These are phyloP conservation scores for Enteromius afrohamiltoni DNA, from an alignment of 2,797 vertebrate species.

Conservation along the genomic window DNA sequence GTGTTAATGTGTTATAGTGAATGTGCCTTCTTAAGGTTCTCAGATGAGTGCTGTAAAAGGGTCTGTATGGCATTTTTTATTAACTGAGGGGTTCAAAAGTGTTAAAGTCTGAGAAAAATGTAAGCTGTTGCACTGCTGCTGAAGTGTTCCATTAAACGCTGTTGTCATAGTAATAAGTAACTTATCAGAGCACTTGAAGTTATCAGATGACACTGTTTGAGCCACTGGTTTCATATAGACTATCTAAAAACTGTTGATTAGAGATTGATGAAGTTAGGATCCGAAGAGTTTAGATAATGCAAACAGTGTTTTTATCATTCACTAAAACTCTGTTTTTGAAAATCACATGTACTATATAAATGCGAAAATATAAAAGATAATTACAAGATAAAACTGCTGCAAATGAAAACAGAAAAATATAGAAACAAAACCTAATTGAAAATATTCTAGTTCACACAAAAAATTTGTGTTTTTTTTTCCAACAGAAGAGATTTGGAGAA, in stretches of 20 bases:
- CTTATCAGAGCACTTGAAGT: slow-evolving; percentile 31
- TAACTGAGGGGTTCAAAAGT: not conserved
- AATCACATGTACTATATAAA: not conserved
- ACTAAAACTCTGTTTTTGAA: not conserved
- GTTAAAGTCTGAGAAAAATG: not conserved
- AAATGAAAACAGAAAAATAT: not conserved
- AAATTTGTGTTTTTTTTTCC: not conserved
- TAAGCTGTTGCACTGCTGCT: slow-evolving; percentile 10
- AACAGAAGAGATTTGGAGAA: not conserved
- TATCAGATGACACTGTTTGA: slow-evolving; percentile 37
- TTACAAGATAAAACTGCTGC: not conserved
- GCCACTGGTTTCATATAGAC: not conserved
- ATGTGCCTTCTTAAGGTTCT: not conserved
- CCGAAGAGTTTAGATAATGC: not conserved
- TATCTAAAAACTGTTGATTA: slow-evolving; percentile 9
- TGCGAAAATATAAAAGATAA: not conserved
- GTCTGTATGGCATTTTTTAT: not conserved
- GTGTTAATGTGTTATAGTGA: slow-evolving; percentile 39
- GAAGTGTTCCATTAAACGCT: slow-evolving; percentile 31
- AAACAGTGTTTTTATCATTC: not conserved
- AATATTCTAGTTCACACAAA: not conserved
- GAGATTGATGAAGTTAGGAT: slow-evolving; percentile 11
- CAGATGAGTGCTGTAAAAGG: not conserved
- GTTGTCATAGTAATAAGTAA: slow-evolving; percentile 41
- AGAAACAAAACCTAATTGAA: not conserved